Base-by-base conservation (phyloP, 2,113 vertebrate genomes). In the Sclerurus mexicanus region DNA sequence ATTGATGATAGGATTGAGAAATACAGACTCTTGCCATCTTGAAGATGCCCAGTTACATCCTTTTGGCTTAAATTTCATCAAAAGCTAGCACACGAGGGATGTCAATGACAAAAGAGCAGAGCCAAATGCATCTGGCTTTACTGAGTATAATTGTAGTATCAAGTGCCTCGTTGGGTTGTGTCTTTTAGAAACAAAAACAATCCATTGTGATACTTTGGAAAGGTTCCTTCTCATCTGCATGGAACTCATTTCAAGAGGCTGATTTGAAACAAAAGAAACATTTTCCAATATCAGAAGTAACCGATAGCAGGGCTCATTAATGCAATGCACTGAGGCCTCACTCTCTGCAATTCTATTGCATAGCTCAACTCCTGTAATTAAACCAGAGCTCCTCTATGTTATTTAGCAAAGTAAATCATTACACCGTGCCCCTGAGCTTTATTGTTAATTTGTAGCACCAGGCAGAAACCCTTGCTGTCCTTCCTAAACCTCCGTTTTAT, bases 351-450 rank as follows among this genome's bases (percentile, higher is more conserved):
- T 95, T 83, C 86, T 72, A 75, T 89, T 91, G 85, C 96, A 84
- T 24, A 67, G 91, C 88, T 86, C 86, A 97, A 95, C 95, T 75
- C 56, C 84, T 67, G 75, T 93, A 95, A 97, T 95, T 97, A 97
- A 97, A 95, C 95, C 89, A 81, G 76, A 88, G 85, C 18, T 20
- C 76, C 79, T 89, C 96, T 71, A 75, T 87, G 91, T 93, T 94
- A 96, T 95, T 97, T 95, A 97, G 96, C 90, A 97, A 96, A 98
- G 96, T 97, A 97, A 98, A 96, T 93, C 95, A 97, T 95, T 89
- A 93, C 76, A 93, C 77, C 20, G 1, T 90, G 87, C 77, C 95
- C 96, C 60, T 31, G 92, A 85, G 77, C 84, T 86, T 77, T 42
- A 68, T 49, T 67, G 94, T 62, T 69, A 9, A 81, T 86, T 59